Base-by-base conservation (phyloP, 2,113 vertebrate genomes). In the Pedionomus torquatus region DNA sequence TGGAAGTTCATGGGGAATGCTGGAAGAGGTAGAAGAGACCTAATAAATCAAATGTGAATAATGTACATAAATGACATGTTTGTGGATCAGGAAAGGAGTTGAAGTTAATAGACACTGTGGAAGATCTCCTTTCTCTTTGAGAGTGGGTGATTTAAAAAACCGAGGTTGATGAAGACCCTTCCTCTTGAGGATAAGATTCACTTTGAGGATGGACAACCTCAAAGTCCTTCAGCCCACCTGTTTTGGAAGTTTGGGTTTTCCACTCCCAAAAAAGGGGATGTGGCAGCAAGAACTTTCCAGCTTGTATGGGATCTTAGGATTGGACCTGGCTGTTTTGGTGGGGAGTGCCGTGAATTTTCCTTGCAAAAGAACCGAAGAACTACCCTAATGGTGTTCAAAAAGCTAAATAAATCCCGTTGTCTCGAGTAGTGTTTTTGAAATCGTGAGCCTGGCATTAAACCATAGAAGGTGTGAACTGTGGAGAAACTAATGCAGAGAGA, bases 11-110 rank as follows among this genome's bases (percentile, higher is more conserved):
- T 39, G 52, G 58, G 14, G 46, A 44, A 24, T 24, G 25, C 41
- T 74, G 86, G 48, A 57, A 69, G 55, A 43, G 57, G n/a, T 13
- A 14, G 30, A 41, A 52, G 66, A 69, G 55, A 26, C n/a, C 13
- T 41, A 11, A 65, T 28, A 44, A 65, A n/a, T 51, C 16, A n/a
- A 61, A 74, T 17, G 37, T 37, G 19, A n/a, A n/a, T n/a, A n/a
- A n/a, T n/a, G n/a, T n/a, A n/a, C n/a, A n/a, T n/a, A n/a, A 24
- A 17, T 15, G 66, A 79, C 69, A 24, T 10, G 10, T 12, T 52
- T 7, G 8, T 0, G 0, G 9, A 13, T 83, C 25, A 25, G 70
- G 58, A 26, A 39, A 3, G 13, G 26, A 33, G 6, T 1, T 78
- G 65, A 51, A 39, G 19, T 46, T 55, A 12, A 13, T 19, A 80